Evolutionary conservation across 2,888 invertebrate genomes (phyloP).

Genomic region (Idaea straminata): DNA sequence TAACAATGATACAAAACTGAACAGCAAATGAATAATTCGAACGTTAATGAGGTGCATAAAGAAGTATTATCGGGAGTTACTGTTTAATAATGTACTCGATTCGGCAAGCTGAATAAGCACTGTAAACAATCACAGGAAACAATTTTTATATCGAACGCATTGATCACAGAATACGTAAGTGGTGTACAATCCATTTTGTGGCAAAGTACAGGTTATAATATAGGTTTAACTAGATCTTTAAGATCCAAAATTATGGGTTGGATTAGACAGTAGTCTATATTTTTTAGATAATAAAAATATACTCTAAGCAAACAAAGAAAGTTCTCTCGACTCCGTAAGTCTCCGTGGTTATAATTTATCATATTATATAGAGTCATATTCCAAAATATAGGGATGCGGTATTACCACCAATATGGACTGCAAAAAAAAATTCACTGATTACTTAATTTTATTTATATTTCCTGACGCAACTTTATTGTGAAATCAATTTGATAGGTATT

Average conservation of each 20-base stretch:
- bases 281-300: no score
- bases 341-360: no score
- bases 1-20: slow-evolving; percentile 10
- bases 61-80: slow-evolving; percentile 29
- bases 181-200: background rate
- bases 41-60: slow-evolving; percentile 28
- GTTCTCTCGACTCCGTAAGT: no score
- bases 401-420: background rate
- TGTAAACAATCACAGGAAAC: slow-evolving; percentile 56
- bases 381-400: no score
- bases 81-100: slow-evolving; percentile 33
- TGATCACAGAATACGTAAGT: background rate
- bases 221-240: no score
- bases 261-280: no score
- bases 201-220: no score
- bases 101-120: slow-evolving; percentile 42
- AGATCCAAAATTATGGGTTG: no score
- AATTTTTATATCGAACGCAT: slow-evolving; percentile 15
- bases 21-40: slow-evolving; percentile 29
- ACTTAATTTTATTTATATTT: background rate
- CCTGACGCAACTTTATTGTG: background rate
- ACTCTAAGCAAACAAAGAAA: no score
- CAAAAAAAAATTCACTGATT: background rate
- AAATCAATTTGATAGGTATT: background rate
- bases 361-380: no score